Percentiles rank a stretch among this genome's conserved stretches.
These are phyloP conservation scores for Hippocampus barbouri DNA, from an alignment of 2,113 vertebrate genomes.

Conservation along the genomic window DNA sequence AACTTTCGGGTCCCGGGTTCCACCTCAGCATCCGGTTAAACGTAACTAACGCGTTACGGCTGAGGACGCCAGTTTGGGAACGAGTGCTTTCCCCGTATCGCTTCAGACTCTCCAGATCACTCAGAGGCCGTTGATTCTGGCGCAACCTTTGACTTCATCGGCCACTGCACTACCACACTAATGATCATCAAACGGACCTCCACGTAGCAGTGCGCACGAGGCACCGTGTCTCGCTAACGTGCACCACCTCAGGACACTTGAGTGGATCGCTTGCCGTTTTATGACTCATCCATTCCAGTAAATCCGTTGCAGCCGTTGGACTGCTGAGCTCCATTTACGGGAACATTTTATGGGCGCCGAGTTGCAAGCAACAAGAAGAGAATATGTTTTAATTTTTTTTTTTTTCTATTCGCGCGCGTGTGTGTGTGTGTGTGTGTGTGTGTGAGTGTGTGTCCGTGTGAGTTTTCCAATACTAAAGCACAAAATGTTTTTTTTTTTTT, in stretches of 20 bases:
- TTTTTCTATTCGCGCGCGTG: constrained; percentile 44
- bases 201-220: constrained; percentile 63
- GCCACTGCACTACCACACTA: constrained; percentile 16
- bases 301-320: constrained; percentile 10
- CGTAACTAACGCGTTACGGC: neutral
- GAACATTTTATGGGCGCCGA: constrained; percentile 41
- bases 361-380: constrained; percentile 20
- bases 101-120: neutral
- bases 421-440: constrained; percentile 16
- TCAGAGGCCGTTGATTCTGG: constrained; percentile 16
- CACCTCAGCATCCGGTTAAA: neutral
- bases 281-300: constrained; percentile 11
- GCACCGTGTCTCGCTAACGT: constrained; percentile 31
- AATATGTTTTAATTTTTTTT: constrained; percentile 38
- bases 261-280: constrained; percentile 49
- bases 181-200: constrained; percentile 15
- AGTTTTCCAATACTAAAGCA: constrained; percentile 59
- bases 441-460: constrained; percentile 28
- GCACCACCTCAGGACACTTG: constrained; percentile 65
- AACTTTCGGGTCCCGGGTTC: neutral
- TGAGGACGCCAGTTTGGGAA: neutral
- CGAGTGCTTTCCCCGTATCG: neutral
- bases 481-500: constrained; percentile 47
- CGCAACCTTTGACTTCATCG: constrained; percentile 17
- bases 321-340: constrained; percentile 39